Conservation (phyloP, 2,888 invertebrate genomes). For the Tridacna crocea region DNA sequence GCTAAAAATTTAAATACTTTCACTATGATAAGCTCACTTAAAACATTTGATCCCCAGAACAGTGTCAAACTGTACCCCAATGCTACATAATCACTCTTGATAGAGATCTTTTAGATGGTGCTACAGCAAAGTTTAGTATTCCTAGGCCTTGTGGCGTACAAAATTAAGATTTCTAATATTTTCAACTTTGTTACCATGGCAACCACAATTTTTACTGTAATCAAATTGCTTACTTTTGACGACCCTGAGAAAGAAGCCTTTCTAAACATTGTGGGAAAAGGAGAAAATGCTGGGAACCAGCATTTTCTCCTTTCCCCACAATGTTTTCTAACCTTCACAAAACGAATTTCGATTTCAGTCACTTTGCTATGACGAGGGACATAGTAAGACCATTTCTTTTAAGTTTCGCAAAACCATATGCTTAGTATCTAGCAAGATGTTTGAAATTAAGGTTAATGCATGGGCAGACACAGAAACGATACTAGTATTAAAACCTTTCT, state of each 20-base stretch:
- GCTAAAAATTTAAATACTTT: no score
- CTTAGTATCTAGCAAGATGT: no score
- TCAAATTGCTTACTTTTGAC: neutral
- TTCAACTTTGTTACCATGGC: neutral
- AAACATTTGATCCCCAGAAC: neutral
- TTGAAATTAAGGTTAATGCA: no score
- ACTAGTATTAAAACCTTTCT: no score
- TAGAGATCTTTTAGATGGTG: neutral
- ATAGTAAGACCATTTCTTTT: neutral
- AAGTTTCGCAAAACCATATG: neutral
- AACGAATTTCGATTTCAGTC: no score
- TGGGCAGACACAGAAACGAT: no score
- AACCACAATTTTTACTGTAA: neutral
- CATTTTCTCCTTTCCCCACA: no score
- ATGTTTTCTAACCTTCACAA: no score
- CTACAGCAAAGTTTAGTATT: neutral
- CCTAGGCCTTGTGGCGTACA: neutral
- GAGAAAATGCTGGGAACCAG: no score
- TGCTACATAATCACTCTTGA: neutral
- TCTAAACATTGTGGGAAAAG: no score
- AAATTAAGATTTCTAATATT: neutral
- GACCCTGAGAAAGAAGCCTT: no score
- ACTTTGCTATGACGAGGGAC: neutral
- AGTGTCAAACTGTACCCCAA: neutral
- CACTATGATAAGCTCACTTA: neutral